Base-by-base conservation (phyloP, 2,113 vertebrate genomes). In the Sakesphorus luctuosus region DNA sequence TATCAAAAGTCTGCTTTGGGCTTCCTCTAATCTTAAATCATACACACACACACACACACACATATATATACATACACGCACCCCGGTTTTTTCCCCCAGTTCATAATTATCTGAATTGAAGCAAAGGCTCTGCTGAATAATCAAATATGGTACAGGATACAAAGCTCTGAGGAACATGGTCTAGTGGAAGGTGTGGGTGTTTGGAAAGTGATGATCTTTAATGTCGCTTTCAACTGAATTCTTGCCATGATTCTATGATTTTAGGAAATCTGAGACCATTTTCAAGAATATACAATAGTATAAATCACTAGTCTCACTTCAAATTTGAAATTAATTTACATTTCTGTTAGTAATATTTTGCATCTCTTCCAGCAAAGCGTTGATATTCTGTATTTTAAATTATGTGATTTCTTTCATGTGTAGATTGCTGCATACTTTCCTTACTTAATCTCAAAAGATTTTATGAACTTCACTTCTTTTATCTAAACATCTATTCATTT, bases 11-110 rank as follows among this genome's bases (percentile, higher is more conserved):
- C 14, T 44, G 1, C 13, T 81, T 33, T 21, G 35, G 19, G 7
- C 4, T 92, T 67, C 36, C 6, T 76, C 31, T 63, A 18, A 15
- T 35, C 28, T 56, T 52, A 38, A 56, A 46, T 47, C 35, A 49
- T 4, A 35, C 6, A 21, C 6, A 44, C 25, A 52, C 50, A 38
- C 5, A 36, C 9, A 18, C 3, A 26, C 1, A 15, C 1, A 68
- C 1, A n/a, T 9, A 43, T 1, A 29, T 1, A 40, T 1, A 12
- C 24, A 49, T 5, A 21, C 19, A 52, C 2, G 11, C 19, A 6
- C 19, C 5, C 4, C 7, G 3, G 2, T 4, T 18, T 23, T 35
- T 5, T 6, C 16, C 13, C 17, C 29, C 7, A 17, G 4, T 56
- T 56, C 50, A 66, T 55, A 40, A 29, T 62, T 20, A 58, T 26